phyloP scores from a whole-genome alignment of 2,888 invertebrate species.

The Unio pictorum region DNA sequence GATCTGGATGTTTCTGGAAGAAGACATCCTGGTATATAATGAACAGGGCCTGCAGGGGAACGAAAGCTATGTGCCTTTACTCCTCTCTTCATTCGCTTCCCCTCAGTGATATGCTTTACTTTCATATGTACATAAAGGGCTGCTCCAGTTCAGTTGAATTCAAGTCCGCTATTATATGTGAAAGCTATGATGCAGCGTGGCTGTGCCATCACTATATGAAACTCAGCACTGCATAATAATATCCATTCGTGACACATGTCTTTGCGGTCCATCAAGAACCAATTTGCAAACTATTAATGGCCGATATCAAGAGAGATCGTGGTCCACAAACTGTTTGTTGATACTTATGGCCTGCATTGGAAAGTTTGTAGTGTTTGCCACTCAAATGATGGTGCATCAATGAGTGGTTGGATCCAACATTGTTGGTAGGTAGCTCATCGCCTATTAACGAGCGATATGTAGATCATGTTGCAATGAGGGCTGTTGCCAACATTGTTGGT shows the following conservation, averaged over 20 bases:
- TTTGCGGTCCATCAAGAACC: neutral
- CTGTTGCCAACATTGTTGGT: neutral
- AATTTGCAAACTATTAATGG: neutral
- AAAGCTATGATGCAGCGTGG: neutral
- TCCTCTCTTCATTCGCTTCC: neutral
- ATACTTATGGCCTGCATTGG: neutral
- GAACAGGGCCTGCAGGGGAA: neutral
- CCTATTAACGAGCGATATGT: neutral
- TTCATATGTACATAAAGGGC: neutral
- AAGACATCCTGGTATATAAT: neutral
- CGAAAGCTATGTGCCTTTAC: neutral
- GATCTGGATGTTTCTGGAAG: neutral
- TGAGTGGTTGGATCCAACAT: constrained; percentile 2
- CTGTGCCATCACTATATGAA: neutral
- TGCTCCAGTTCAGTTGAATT: neutral
- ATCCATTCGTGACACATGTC: no score
- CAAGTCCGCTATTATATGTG: neutral
- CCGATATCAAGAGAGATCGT: neutral
- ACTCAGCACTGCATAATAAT: neutral
- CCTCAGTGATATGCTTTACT: neutral
- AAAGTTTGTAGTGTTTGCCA: constrained; percentile 1
- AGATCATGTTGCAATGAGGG: neutral
- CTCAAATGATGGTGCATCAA: constrained; percentile 4
- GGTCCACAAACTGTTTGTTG: neutral
- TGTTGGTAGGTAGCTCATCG: neutral